These are phyloP conservation scores for Noctua janthina DNA, from an alignment of 2,888 invertebrate genomes.

Conservation along the genomic window DNA sequence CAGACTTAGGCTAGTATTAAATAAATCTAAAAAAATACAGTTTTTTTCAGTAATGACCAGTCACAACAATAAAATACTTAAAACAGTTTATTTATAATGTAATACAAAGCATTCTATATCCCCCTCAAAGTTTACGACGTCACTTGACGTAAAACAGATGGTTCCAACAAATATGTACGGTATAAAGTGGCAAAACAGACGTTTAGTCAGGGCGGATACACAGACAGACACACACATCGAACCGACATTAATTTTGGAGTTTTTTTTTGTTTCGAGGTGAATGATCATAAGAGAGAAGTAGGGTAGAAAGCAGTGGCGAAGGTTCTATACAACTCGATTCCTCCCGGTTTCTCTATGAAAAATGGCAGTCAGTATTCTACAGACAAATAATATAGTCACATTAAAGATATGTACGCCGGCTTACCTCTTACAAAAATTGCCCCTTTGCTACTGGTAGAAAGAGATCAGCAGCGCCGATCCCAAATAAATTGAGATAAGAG, in stretches of 20 bases:
- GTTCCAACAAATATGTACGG: conserved; percentile 79
- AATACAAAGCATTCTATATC: conserved; percentile 78
- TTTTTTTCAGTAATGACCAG: conserved; percentile 33
- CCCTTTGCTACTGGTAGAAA: too few species aligned
- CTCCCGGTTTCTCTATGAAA: too few species aligned
- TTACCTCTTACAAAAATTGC: too few species aligned
- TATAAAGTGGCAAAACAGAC: conserved; percentile 70
- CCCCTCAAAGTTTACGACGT: conserved; percentile 81
- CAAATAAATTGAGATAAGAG: background rate
- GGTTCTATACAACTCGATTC: too few species aligned
- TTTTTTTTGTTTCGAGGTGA: background rate
- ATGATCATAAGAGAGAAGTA: background rate
- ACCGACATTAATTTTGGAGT: conserved; percentile 22
- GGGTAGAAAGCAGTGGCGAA: background rate
- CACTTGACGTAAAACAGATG: conserved; percentile 84
- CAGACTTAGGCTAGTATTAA: background rate
- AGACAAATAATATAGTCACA: too few species aligned
- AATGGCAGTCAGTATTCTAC: too few species aligned
- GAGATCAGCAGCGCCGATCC: background rate
- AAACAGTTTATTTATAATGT: conserved; percentile 70
- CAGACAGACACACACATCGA: conserved; percentile 33
- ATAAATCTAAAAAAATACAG: background rate
- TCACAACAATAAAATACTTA: conserved; percentile 54
- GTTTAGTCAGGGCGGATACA: conserved; percentile 53
- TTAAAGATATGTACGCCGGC: too few species aligned